phyloP scores from a whole-genome alignment of 2,888 invertebrate species.

The Stomorhina lunata region DNA sequence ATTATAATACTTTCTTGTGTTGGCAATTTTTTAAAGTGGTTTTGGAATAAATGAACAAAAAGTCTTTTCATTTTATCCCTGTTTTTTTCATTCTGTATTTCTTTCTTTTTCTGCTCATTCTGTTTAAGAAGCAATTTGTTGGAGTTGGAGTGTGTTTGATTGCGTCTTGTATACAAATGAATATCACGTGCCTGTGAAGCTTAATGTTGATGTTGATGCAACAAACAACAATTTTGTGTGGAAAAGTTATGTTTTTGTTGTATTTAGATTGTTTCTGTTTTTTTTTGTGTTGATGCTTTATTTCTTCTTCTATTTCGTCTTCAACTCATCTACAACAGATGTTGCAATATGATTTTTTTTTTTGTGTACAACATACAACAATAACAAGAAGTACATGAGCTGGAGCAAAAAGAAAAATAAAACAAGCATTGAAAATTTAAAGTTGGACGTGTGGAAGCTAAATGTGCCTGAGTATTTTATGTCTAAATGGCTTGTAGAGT shows the following conservation, averaged over 20 bases:
- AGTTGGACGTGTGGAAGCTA: slow-evolving; percentile 45
- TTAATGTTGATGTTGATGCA: slow-evolving; percentile 58
- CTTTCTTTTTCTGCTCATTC: background rate
- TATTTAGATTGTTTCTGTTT: background rate
- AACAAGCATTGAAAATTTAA: background rate
- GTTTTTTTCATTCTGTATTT: background rate
- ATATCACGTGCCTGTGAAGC: slow-evolving; percentile 62
- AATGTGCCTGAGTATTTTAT: slow-evolving; percentile 10
- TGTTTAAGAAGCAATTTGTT: slow-evolving; percentile 47
- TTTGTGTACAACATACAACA: background rate
- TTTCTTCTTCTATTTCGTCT: background rate
- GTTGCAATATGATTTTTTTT: slow-evolving; percentile 54
- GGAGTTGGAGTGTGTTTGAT: slow-evolving; percentile 23
- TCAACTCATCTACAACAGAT: slow-evolving; percentile 61
- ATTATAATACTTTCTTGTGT: slow-evolving; percentile 32
- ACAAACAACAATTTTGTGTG: slow-evolving; percentile 48
- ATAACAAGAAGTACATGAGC: background rate
- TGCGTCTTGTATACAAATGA: slow-evolving; percentile 62
- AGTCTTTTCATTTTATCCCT: background rate
- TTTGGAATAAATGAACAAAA: slow-evolving; percentile 25
- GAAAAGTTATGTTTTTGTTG: background rate
- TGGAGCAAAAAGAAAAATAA: background rate
- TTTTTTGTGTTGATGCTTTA: background rate
- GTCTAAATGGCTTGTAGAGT: background rate
- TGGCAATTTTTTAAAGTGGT: slow-evolving; percentile 61